These are phyloP conservation scores for Planiliza haematocheilus DNA, from an alignment of 2,113 vertebrate genomes.

Conservation along the genomic window DNA sequence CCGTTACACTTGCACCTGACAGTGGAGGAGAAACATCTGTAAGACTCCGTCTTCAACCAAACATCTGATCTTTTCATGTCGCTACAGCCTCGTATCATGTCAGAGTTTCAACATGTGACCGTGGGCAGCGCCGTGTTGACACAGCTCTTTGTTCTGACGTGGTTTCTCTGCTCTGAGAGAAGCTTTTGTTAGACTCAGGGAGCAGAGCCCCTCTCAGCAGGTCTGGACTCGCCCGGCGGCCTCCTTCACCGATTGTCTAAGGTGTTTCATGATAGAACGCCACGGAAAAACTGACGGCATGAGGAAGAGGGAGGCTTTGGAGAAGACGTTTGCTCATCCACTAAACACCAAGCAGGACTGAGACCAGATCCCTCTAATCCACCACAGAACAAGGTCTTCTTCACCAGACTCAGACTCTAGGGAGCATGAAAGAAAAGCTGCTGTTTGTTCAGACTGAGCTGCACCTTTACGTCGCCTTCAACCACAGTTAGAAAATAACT, in stretches of 20 bases:
- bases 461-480: too few species aligned
- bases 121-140: too few species aligned
- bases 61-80: too few species aligned
- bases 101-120: background rate
- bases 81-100: too few species aligned
- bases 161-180: slow-evolving; percentile 10
- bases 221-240: slow-evolving; percentile 68
- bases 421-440: too few species aligned
- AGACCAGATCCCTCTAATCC: too few species aligned
- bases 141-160: too few species aligned
- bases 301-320: slow-evolving; percentile 12
- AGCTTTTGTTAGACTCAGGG: background rate
- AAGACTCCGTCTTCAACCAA: too few species aligned
- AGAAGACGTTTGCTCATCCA: background rate
- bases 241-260: slow-evolving; percentile 62
- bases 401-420: too few species aligned
- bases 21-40: slow-evolving; percentile 27
- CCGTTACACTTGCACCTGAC: slow-evolving; percentile 96
- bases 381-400: too few species aligned
- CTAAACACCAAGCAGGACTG: background rate
- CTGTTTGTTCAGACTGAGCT: too few species aligned
- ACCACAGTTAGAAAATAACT: too few species aligned
- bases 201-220: slow-evolving; percentile 47
- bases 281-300: slow-evolving; percentile 70
- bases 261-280: slow-evolving; percentile 68